These are phyloP conservation scores for Ursus arctos DNA, from an alignment of 2,113 vertebrate species.

Conservation along the genomic window DNA sequence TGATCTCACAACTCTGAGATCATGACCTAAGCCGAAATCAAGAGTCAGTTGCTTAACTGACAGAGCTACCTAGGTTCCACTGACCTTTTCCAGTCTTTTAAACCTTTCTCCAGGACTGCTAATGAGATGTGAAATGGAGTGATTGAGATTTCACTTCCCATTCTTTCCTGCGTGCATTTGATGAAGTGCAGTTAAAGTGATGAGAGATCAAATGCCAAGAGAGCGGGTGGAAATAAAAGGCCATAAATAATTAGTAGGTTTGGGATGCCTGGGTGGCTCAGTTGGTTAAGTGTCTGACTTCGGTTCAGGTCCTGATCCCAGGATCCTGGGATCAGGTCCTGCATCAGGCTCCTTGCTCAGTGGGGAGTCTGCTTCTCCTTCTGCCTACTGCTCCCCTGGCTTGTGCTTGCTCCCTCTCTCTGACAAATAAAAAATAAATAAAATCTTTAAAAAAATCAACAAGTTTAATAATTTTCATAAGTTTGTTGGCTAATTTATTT, in stretches of 20 bases:
- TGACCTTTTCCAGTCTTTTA: slow-evolving; percentile 22
- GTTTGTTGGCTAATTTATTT: neutral
- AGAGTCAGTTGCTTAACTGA: neutral
- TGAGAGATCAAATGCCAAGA: slow-evolving; percentile 24
- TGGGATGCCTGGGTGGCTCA: too few species aligned
- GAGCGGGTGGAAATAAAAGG: slow-evolving; percentile 5
- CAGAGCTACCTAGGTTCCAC: neutral
- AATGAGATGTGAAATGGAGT: slow-evolving; percentile 22
- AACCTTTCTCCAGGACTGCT: slow-evolving; percentile 15
- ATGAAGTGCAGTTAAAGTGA: slow-evolving; percentile 20
- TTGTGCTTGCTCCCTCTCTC: neutral
- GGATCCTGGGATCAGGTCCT: too few species aligned
- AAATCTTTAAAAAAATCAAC: too few species aligned
- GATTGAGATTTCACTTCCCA: slow-evolving; percentile 41
- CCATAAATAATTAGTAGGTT: slow-evolving; percentile 17
- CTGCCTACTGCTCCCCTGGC: too few species aligned
- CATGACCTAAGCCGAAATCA: neutral
- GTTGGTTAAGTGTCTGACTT: too few species aligned
- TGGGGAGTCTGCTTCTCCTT: too few species aligned
- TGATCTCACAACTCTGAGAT: neutral
- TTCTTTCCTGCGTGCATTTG: neutral
- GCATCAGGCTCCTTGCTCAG: too few species aligned
- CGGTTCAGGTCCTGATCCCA: too few species aligned
- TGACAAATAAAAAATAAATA: neutral
- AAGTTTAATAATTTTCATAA: slow-evolving; percentile 11